These are phyloP conservation scores for Cottus gobio DNA, from an alignment of 2,113 vertebrate genomes.

Conservation along the genomic window DNA sequence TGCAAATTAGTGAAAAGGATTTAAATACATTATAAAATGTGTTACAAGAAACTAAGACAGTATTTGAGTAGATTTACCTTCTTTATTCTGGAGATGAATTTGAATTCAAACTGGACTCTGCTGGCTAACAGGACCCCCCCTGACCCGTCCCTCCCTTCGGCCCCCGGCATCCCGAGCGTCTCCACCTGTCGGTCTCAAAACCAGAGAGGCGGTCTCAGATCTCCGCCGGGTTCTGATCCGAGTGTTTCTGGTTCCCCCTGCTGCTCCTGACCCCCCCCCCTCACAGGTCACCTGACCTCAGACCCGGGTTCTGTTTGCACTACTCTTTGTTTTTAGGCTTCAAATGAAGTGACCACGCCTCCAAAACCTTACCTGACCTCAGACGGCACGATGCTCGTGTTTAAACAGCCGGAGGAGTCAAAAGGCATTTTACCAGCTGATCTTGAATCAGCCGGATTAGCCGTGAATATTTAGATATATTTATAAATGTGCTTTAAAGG, in stretches of 20 bases:
- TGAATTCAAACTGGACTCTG: not conserved
- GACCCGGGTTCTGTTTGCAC: constrained; percentile 35
- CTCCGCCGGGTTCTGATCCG: constrained; percentile 56
- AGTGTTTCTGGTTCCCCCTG: constrained; percentile 78
- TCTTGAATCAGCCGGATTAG: constrained; percentile 47
- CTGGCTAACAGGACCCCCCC: constrained; percentile 31
- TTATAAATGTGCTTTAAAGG: not conserved
- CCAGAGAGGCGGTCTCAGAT: not conserved
- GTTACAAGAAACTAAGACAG: not conserved
- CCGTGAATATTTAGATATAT: not conserved
- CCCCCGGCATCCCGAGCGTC: constrained; percentile 5
- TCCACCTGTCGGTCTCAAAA: not conserved
- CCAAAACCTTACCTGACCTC: constrained; percentile 22
- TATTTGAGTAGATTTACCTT: not conserved
- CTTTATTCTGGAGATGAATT: not conserved
- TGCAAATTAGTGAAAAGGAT: not conserved
- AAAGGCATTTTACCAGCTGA: not conserved
- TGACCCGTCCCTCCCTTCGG: constrained; percentile 1
- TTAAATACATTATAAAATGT: not conserved
- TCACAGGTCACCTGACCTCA: constrained; percentile 36
- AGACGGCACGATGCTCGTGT: constrained; percentile 9
- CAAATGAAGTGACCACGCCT: not conserved
- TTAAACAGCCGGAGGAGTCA: not conserved
- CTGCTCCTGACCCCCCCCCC: constrained; percentile 15
- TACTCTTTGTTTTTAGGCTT: not conserved